Evolutionary conservation across 2,797 vertebrate genomes (phyloP).

Genomic region (Cirrhinus molitorella): DNA sequence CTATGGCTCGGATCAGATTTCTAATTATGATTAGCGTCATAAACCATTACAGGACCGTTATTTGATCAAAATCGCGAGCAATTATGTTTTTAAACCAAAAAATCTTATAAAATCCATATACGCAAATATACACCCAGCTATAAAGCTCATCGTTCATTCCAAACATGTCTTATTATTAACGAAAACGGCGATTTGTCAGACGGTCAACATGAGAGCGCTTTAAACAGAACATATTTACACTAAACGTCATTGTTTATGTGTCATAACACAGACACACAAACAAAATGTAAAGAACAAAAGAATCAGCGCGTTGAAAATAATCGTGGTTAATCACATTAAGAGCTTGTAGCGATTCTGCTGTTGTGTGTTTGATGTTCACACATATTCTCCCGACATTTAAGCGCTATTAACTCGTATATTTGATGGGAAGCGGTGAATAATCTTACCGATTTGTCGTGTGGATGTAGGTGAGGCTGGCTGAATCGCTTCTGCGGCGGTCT

Average conservation of each 20-base stretch:
- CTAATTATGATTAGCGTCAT: background rate
- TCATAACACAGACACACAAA: background rate
- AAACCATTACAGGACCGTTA: background rate
- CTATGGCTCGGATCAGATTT: background rate
- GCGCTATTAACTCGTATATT: background rate
- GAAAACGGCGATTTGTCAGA: background rate
- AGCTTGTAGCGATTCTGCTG: conserved; percentile 4
- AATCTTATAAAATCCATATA: background rate
- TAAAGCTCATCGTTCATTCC: background rate
- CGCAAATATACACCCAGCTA: background rate
- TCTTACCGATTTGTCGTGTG: conserved; percentile 10
- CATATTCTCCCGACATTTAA: background rate
- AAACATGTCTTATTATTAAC: background rate
- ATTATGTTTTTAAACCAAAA: background rate
- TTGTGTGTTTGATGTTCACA: background rate
- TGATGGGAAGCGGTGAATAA: background rate
- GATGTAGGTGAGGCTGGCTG: background rate
- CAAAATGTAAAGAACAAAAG: conserved; percentile 9
- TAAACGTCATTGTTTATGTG: background rate
- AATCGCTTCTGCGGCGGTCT: conserved; percentile 7
- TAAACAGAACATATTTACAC: background rate
- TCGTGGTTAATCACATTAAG: conserved; percentile 47
- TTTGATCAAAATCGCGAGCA: background rate
- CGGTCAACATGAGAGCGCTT: background rate
- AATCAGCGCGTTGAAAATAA: background rate